Evolutionary conservation across 2,888 invertebrate species (phyloP).

Genomic region (Gastrophysa polygoni): DNA sequence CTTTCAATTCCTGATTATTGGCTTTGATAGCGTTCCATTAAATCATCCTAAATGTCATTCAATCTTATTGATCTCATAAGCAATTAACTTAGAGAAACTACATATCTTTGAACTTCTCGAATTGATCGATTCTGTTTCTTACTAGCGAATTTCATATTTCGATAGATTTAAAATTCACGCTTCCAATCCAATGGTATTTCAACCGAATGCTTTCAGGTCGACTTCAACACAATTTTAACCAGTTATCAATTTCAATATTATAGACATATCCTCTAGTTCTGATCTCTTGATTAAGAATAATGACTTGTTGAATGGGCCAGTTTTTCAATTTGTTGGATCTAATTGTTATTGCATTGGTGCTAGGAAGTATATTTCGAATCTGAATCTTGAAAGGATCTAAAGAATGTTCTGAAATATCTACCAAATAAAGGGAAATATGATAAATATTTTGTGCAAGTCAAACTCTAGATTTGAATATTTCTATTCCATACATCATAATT

Average conservation of each 20-base stretch:
- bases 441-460: too few relatives aligned
- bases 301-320: background rate
- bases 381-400: too few relatives aligned
- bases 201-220: background rate
- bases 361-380: too few relatives aligned
- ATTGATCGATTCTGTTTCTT: background rate
- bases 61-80: background rate
- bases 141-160: too few relatives aligned
- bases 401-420: too few relatives aligned
- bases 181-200: background rate
- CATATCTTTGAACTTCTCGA: background rate
- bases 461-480: too few relatives aligned
- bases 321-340: background rate
- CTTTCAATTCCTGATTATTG: too few relatives aligned
- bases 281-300: background rate
- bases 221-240: background rate
- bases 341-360: too few relatives aligned
- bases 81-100: background rate
- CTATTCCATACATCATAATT: too few relatives aligned
- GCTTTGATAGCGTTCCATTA: too few relatives aligned
- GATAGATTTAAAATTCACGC: background rate
- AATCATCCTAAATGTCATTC: background rate
- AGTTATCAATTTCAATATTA: background rate
- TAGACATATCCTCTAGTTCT: background rate
- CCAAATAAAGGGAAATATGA: too few relatives aligned